A percentile compares a stretch with the other conserved stretches of the same genome.
phyloP scores from a whole-genome alignment of 2,797 vertebrate species.

The Acanthurus leucopareius region DNA sequence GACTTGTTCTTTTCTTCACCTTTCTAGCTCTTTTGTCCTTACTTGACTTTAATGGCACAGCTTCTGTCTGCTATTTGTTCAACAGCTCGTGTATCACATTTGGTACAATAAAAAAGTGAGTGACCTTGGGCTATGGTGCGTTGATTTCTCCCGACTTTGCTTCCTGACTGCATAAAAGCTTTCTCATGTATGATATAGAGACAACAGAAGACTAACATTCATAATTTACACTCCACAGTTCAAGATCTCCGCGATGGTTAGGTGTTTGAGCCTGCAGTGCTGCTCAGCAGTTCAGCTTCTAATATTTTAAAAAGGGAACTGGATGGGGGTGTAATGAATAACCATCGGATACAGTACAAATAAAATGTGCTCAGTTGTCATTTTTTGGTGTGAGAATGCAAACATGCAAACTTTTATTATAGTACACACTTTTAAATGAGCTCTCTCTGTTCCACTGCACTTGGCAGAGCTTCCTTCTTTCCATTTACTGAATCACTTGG shows the following conservation, averaged over 20 bases:
- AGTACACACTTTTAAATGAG: constrained; percentile 53
- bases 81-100: constrained; percentile 58
- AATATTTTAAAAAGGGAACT: constrained; percentile 57
- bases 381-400: constrained; percentile 47
- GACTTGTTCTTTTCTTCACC: constrained; percentile 29
- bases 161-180: constrained; percentile 81
- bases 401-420: constrained; percentile 57
- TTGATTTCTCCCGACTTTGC: constrained; percentile 67
- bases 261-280: constrained; percentile 22
- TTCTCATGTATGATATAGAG: constrained; percentile 81
- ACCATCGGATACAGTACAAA: constrained; percentile 35
- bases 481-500: constrained; percentile 74
- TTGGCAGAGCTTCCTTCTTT: constrained; percentile 67
- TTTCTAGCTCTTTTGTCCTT: constrained; percentile 35
- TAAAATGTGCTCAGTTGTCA: constrained; percentile 44
- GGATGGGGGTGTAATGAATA: constrained; percentile 46
- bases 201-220: constrained; percentile 68
- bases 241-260: constrained; percentile 25
- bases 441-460: constrained; percentile 49
- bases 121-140: constrained; percentile 58
- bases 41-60: constrained; percentile 46
- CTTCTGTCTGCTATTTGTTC: constrained; percentile 63
- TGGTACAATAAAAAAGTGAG: constrained; percentile 56
- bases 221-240: constrained; percentile 77
- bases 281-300: constrained; percentile 27